Base-by-base conservation (phyloP, 2,113 vertebrate species). In the Budorcas taxicolor region DNA sequence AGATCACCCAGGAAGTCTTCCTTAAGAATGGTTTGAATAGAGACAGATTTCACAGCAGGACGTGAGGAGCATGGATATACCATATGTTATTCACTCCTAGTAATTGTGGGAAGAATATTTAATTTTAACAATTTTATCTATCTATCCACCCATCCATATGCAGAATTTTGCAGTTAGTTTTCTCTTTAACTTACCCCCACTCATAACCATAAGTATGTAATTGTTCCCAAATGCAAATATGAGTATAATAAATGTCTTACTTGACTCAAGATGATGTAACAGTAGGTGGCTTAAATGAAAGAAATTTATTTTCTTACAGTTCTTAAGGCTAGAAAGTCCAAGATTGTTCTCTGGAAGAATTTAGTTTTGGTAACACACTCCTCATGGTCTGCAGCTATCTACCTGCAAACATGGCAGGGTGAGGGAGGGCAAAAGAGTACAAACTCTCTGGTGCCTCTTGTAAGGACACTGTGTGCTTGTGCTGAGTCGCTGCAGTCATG, bases 61-160 rank as follows among this genome's bases (percentile, higher is more conserved):
- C 10, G 8, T 1, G 0, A 76, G 55, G 31, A 23, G 27, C 74
- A 47, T 3, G 14, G 58, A 53, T 0, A n/a, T 8, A 15, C 4
- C 2, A 52, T 15, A 33, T 6, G 5, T 31, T 60, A 53, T 55
- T 62, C 85, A 2, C 33, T 58, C 25, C 2, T 25, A 15, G 14
- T n/a, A 74, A 78, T 3, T 5, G 23, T 78, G 7, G 55, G 25
- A 83, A 91, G 5, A 33, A 21, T 53, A 40, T 53, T 76, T 53
- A 27, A 50, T 47, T 62, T 62, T 47, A 83, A 43, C 3, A 45
- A 76, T 76, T 10, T 74, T 50, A 9, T n/a, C 53, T 58, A 36
- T 57, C 29, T 62, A 6, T 85, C 25, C 1, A 7, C 57, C 27
- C 27, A 60, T 33, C 40, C 17, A 47, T 86, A 10, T 74, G 40